Evolutionary conservation across 2,113 vertebrate species (phyloP).

Genomic region (Chaetodon trifascialis): DNA sequence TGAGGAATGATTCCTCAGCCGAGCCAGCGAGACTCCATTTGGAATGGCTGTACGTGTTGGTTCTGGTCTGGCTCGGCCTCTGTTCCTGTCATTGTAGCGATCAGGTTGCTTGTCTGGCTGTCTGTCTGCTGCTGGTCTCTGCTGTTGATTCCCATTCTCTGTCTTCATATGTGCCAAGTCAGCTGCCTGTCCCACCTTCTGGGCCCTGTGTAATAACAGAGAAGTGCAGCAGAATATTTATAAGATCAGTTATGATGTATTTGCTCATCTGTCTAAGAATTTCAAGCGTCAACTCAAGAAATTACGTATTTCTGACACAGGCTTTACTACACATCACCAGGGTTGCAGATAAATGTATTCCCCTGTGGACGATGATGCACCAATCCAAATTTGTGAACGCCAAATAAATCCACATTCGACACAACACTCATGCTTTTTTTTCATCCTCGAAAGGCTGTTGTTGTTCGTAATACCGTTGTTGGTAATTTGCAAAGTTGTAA

Average conservation of each 20-base stretch:
- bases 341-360: not conserved
- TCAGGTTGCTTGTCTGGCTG: slow-evolving; percentile 58
- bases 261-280: not conserved
- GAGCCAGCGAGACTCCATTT: slow-evolving; percentile 68
- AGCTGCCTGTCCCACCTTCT: slow-evolving; percentile 49
- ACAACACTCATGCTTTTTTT: no score
- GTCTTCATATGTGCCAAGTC: slow-evolving; percentile 55
- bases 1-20: slow-evolving; percentile 70
- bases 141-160: slow-evolving; percentile 40
- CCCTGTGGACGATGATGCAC: not conserved
- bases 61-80: slow-evolving; percentile 50
- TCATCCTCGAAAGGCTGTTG: no score
- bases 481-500: no score
- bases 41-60: slow-evolving; percentile 55
- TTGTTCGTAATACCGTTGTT: no score
- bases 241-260: slow-evolving; percentile 7
- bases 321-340: slow-evolving; percentile 1
- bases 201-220: slow-evolving; percentile 37
- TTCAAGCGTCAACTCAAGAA: not conserved
- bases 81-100: slow-evolving; percentile 48
- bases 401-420: not conserved
- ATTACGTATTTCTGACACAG: not conserved
- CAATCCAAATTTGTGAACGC: not conserved
- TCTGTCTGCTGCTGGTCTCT: slow-evolving; percentile 49
- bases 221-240: slow-evolving; percentile 26